Evolutionary conservation across 2,888 invertebrate species (phyloP).

Genomic region (Xestobium rufovillosum): DNA sequence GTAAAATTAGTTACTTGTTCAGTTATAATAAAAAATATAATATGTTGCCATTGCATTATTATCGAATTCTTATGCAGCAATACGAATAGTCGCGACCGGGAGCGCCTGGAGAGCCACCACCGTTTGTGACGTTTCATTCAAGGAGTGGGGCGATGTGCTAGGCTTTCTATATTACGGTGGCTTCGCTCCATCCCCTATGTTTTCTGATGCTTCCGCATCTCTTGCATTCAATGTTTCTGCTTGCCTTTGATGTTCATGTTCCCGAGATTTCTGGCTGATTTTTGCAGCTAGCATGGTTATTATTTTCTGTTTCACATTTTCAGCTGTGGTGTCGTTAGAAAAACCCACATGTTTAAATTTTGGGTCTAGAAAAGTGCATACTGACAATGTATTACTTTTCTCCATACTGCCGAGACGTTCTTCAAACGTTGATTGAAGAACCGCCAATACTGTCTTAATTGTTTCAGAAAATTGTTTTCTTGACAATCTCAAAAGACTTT

Average conservation of each 20-base stretch:
- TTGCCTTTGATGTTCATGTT: no score
- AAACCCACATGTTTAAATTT: neutral
- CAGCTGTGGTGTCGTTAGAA: neutral
- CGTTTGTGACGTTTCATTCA: no score
- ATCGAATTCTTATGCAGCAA: no score
- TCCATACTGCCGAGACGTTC: neutral
- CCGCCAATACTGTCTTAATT: neutral
- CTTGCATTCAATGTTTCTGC: neutral
- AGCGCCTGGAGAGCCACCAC: no score
- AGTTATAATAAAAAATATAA: no score
- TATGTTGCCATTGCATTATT: no score
- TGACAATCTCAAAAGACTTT: neutral
- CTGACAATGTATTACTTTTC: neutral
- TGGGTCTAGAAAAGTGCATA: constrained; percentile 1
- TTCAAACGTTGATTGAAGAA: neutral
- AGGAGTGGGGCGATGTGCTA: no score
- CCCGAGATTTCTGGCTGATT: no score
- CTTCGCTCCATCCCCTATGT: no score
- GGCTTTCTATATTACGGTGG: no score
- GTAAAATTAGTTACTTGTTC: no score
- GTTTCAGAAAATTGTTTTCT: neutral
- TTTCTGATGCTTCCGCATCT: neutral
- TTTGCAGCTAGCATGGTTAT: neutral
- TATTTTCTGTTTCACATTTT: neutral
- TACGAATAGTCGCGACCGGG: no score